Evolutionary conservation across 1,140 invertebrate species (phyloP), one percentile per base, ranked within the genome.

Genomic region (Monochamus saltuarius): DNA sequence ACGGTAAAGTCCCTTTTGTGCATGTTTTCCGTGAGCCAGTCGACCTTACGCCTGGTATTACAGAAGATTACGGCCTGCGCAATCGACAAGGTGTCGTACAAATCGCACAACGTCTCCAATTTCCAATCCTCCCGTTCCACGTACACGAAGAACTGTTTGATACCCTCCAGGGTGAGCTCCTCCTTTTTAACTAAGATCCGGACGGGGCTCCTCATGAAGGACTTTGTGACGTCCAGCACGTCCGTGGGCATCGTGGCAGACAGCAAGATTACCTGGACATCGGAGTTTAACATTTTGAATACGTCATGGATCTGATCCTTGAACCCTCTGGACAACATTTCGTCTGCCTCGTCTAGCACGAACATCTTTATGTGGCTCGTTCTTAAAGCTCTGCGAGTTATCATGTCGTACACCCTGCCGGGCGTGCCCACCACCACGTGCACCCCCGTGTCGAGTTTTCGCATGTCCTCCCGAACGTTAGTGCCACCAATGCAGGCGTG

Each of bases 231-330:
- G 72, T 99, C 95, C 68, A 99, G 84, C n/a, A 98, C 95, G 78
- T 98, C 95, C 59, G 81, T 74, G 7, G 97, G 97, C 95, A 99
- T 98, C 7, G 97, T 99, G 71, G 97, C 97, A 47, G 97, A 99
- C 51, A 99, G 80, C 71, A 99, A 80, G 76, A 99, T 97, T 17
- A 99, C 87, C 84, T 99, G 97, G 54, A 98, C 94, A 78, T 95
- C 91, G 54, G 85, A 73, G 10, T 89, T 89, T 74, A 99, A 83
- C 78, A 88, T 88, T 78, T 91, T 92, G 81, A 99, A 99, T 46
- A 99, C 95, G 83, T 99, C 95, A 77, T 99, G 96, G 76, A 99
- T 99, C 81, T 99, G 97, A 80, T 99, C 97, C 79, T 99, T 99
- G 77, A 99, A 99, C 73, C 98, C 97, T 80, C 96, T 85, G 22